phyloP scores from a whole-genome alignment of 1,140 invertebrate genomes.

The Aethina tumida region DNA sequence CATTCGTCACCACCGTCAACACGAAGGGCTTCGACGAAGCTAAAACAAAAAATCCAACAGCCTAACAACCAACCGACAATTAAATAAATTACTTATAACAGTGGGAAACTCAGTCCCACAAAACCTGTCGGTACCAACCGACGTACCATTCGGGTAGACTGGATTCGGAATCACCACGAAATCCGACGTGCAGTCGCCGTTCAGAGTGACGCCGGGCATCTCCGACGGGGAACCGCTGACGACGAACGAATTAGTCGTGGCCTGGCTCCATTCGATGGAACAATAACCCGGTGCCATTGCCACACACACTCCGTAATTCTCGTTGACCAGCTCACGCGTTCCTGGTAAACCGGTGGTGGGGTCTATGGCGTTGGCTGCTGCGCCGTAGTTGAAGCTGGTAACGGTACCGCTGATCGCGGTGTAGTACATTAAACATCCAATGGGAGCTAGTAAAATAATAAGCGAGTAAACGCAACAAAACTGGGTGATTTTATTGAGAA shows the following conservation, averaged over 20 bases:
- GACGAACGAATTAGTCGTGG: conserved; percentile 53
- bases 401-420: conserved; percentile 52
- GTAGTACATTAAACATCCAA: conserved; percentile 72
- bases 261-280: conserved; percentile 48
- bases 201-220: conserved; percentile 46
- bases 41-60: too few species aligned
- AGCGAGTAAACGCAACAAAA: background rate
- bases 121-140: conserved; percentile 51
- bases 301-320: conserved; percentile 66
- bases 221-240: conserved; percentile 41
- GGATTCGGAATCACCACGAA: conserved; percentile 68
- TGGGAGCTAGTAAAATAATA: conserved; percentile 22
- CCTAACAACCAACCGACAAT: too few species aligned
- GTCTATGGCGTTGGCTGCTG: conserved; percentile 28
- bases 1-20: conserved; percentile 56
- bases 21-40: conserved; percentile 56
- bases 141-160: conserved; percentile 20
- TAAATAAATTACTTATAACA: conserved; percentile 48
- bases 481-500: conserved; percentile 21
- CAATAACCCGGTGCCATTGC: conserved; percentile 56
- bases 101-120: conserved; percentile 60
- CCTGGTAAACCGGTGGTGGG: conserved; percentile 31
- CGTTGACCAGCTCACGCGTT: conserved; percentile 58
- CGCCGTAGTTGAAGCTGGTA: conserved; percentile 68
- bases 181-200: conserved; percentile 52